These are phyloP conservation scores for Dinoponera quadriceps DNA, from an alignment of 1,140 invertebrate genomes.

Conservation along the genomic window DNA sequence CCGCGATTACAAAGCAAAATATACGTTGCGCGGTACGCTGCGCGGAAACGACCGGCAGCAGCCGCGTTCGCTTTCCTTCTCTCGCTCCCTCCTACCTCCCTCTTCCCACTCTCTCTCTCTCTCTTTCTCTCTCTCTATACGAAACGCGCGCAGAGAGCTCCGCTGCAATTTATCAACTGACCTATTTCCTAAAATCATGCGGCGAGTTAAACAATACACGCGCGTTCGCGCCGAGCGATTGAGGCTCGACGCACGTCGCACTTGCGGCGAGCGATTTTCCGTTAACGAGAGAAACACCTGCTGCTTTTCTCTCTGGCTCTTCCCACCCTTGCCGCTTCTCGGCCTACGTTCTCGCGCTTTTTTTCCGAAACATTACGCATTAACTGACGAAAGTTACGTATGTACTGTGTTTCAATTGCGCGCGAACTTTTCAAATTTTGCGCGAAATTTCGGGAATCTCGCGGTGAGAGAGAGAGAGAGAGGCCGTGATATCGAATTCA, in stretches of 20 bases:
- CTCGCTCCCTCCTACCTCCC: background rate
- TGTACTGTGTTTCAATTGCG: background rate
- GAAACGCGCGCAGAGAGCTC: constrained; percentile 8
- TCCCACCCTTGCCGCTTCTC: too few species aligned
- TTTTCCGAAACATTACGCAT: constrained; percentile 41
- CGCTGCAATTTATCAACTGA: constrained; percentile 71
- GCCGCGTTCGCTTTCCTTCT: background rate
- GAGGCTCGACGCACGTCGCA: constrained; percentile 8
- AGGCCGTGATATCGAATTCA: too few species aligned
- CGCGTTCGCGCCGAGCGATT: constrained; percentile 10
- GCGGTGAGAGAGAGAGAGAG: too few species aligned
- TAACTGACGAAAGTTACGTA: background rate
- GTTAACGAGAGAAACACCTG: background rate
- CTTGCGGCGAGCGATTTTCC: constrained; percentile 2
- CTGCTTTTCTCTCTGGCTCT: too few species aligned
- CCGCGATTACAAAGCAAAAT: constrained; percentile 72
- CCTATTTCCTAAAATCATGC: constrained; percentile 69
- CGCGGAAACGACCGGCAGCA: constrained; percentile 33
- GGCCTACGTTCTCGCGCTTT: too few species aligned
- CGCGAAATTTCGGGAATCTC: background rate
- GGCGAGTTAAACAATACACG: constrained; percentile 37
- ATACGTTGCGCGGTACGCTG: constrained; percentile 38
- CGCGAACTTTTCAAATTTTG: too few species aligned
- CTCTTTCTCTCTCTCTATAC: constrained; percentile 20
- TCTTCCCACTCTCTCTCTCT: background rate